Evolutionary conservation across 1,140 invertebrate species (phyloP).

Genomic region (Ridgeia piscesae): DNA sequence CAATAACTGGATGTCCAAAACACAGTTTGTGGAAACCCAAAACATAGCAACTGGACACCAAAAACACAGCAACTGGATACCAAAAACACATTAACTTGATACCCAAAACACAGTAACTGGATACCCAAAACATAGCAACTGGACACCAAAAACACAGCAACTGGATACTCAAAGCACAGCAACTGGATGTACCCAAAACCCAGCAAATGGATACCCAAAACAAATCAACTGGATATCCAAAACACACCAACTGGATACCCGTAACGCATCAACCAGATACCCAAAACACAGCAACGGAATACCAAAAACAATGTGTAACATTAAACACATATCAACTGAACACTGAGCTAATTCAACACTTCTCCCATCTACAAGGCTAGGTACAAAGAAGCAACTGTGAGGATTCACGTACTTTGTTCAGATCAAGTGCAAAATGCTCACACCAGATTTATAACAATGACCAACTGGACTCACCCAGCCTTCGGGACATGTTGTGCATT

Average conservation of each 20-base stretch:
- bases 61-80: too few relatives aligned
- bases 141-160: too few relatives aligned
- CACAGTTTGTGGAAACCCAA: neutral
- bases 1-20: too few relatives aligned
- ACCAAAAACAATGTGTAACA: neutral
- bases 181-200: too few relatives aligned
- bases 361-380: neutral
- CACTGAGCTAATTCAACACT: neutral
- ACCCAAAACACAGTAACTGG: neutral
- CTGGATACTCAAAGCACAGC: too few relatives aligned
- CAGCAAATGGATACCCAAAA: neutral
- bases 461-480: neutral
- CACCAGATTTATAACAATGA: neutral
- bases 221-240: neutral
- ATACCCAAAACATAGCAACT: too few relatives aligned
- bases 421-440: too few relatives aligned
- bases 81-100: neutral
- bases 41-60: too few relatives aligned
- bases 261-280: neutral
- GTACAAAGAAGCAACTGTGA: neutral
- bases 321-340: neutral
- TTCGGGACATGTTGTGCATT: slow-evolving; percentile 18
- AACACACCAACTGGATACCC: neutral
- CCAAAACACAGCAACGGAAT: neutral
- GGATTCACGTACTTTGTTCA: neutral